phyloP scores from a whole-genome alignment of 2,113 vertebrate species.

The Xenopus tropicalis region DNA sequence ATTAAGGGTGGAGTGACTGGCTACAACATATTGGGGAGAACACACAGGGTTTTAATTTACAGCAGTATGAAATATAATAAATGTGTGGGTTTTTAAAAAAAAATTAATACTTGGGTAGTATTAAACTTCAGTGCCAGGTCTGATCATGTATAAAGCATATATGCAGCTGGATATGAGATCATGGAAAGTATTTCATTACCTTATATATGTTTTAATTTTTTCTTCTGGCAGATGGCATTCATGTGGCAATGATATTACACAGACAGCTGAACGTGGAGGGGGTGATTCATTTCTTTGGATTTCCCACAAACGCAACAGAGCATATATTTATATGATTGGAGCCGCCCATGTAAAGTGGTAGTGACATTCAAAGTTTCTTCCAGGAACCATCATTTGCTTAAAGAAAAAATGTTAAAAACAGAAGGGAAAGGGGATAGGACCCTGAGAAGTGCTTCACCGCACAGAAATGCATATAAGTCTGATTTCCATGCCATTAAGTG shows the following conservation, averaged over 20 bases:
- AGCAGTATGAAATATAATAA: no score
- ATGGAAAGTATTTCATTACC: constrained; percentile 18
- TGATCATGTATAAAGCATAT: no score
- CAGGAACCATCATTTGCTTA: background rate
- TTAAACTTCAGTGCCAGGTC: no score
- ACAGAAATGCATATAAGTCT: constrained; percentile 86
- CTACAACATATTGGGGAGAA: no score
- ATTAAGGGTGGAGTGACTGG: no score
- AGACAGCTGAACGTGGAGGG: constrained; percentile 17
- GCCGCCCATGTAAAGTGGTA: constrained; percentile 17
- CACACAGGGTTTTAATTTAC: no score
- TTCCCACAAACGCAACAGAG: constrained; percentile 22
- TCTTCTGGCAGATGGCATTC: constrained; percentile 55
- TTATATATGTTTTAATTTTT: constrained; percentile 18
- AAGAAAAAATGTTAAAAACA: constrained; percentile 78
- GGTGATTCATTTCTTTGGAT: constrained; percentile 37
- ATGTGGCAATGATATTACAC: constrained; percentile 31
- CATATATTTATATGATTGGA: constrained; percentile 19
- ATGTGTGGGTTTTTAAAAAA: no score
- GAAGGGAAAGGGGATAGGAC: constrained; percentile 85
- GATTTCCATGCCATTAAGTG: constrained; percentile 91
- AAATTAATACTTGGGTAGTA: no score
- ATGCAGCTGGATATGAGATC: background rate
- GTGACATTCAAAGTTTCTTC: constrained; percentile 10
- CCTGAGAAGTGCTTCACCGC: constrained; percentile 85